Evolutionary conservation across 2,888 invertebrate species (phyloP).

Genomic region (Arrhopalites spinosus): DNA sequence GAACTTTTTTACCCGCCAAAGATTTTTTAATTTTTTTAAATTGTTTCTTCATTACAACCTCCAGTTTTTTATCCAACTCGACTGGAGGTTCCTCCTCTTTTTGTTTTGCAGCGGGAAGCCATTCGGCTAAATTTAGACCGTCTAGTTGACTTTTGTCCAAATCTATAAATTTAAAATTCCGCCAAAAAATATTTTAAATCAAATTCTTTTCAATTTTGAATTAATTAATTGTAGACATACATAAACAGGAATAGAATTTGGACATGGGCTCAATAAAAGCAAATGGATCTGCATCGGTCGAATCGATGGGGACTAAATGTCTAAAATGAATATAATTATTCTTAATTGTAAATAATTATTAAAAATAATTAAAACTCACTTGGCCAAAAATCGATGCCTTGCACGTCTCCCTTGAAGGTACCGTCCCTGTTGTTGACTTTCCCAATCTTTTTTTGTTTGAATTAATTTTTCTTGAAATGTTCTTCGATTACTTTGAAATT

Average conservation of each 20-base stretch:
- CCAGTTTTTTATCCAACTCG: neutral
- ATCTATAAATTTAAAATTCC: neutral
- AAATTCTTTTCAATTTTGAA: neutral
- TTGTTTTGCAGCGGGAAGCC: neutral
- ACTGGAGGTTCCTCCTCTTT: neutral
- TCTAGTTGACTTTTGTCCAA: constrained; percentile 14
- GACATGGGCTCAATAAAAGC: neutral
- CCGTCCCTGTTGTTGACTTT: neutral
- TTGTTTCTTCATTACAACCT: neutral
- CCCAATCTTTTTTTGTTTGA: constrained; percentile 6
- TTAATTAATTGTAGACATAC: neutral
- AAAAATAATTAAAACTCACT: neutral
- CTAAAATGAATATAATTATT: neutral
- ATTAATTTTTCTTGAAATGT: constrained; percentile 17
- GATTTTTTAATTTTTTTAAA: neutral
- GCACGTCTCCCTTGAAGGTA: neutral
- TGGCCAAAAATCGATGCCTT: neutral
- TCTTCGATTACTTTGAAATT: constrained; percentile 6
- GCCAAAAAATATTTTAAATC: neutral
- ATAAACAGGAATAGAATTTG: constrained; percentile 17
- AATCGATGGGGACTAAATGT: neutral
- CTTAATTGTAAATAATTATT: too few species aligned
- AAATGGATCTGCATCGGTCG: neutral
- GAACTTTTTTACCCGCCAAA: too few species aligned
- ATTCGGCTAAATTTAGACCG: neutral